Evolutionary conservation across 2,797 vertebrate genomes (phyloP).

Genomic region (Gambusia yucatana): DNA sequence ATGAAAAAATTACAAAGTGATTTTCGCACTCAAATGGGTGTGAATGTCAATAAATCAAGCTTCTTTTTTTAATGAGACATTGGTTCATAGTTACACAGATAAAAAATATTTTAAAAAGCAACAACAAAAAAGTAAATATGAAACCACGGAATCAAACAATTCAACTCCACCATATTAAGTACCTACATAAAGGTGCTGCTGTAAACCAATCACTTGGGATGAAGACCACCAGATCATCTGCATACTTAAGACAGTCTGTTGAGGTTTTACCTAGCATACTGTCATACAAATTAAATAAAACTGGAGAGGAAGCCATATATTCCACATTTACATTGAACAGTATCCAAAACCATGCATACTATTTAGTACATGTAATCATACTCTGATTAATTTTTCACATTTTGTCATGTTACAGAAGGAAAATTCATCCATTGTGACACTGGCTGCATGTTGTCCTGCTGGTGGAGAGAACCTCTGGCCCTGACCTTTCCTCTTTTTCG

Average conservation of each 20-base stretch:
- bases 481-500: background rate
- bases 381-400: background rate
- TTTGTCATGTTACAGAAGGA: background rate
- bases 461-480: background rate
- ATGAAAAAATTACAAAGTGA: slow-evolving; percentile 17
- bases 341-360: slow-evolving; percentile 17
- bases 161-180: no score
- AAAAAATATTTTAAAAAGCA: no score
- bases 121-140: no score
- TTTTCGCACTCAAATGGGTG: background rate
- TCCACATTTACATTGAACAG: slow-evolving; percentile 47
- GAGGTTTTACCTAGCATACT: background rate
- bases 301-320: slow-evolving; percentile 7
- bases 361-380: background rate
- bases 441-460: background rate
- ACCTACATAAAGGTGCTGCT: background rate
- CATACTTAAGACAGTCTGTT: background rate
- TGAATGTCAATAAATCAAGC: background rate
- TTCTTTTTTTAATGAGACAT: background rate
- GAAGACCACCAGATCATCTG: background rate
- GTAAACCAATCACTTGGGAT: background rate
- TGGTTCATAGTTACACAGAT: background rate
- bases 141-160: no score
- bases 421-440: background rate
- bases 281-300: background rate